A percentile compares a stretch with the other conserved stretches of the same genome.
Conservation (phyloP, 1,140 invertebrate genomes). For the Saccostrea echinata region DNA sequence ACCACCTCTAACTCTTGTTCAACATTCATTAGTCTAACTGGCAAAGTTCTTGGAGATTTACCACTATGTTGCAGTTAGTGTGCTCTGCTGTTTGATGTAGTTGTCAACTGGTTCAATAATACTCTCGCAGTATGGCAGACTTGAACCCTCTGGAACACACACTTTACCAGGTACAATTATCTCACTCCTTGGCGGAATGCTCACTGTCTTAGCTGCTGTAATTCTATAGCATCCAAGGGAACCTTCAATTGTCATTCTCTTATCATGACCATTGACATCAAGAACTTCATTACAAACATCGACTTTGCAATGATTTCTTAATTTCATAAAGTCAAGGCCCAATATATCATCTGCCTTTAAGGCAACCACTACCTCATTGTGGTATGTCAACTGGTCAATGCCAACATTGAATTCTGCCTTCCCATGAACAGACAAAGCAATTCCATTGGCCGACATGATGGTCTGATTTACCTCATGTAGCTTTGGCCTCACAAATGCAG, state of each 20-base stretch:
- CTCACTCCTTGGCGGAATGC: not conserved
- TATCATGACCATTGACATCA: not conserved
- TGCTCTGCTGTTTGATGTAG: not conserved
- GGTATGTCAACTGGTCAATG: conserved; percentile 1
- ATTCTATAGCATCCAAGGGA: not conserved
- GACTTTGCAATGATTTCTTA: not conserved
- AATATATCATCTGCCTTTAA: not conserved
- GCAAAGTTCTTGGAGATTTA: not conserved
- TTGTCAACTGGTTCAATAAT: not conserved
- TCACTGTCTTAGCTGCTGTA: not conserved
- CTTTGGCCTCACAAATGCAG: not conserved
- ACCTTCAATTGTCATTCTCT: not conserved
- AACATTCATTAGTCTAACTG: not conserved
- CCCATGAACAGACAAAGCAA: not conserved
- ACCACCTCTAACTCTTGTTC: not conserved
- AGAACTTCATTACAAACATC: not conserved
- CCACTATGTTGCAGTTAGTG: not conserved
- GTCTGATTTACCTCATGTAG: not conserved
- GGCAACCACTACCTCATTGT: not conserved
- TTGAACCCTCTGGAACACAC: not conserved
- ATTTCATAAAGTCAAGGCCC: not conserved
- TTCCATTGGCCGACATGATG: not conserved
- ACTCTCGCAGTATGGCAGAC: not conserved
- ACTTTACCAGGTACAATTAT: not conserved
- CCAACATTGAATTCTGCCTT: not conserved